Conservation (phyloP, 2,797 vertebrate species). For the Mustela erminea region DNA sequence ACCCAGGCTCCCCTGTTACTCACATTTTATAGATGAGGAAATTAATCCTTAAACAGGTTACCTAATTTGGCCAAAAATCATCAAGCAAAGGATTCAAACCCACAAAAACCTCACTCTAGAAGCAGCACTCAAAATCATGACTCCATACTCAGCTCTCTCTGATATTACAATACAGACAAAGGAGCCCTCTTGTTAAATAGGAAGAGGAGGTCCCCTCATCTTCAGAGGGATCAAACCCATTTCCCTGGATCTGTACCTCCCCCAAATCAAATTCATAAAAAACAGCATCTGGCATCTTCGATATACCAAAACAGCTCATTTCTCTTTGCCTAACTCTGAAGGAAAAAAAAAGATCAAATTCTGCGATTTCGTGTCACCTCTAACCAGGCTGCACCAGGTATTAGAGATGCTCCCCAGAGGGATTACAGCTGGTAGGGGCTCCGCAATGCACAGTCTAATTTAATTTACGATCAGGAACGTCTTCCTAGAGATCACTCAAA, state of each 20-base stretch:
- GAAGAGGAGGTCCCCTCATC: neutral
- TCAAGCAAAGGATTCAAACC: neutral
- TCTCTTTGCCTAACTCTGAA: conserved; percentile 39
- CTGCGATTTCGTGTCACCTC: conserved; percentile 67
- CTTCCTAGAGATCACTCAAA: conserved; percentile 74
- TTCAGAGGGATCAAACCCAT: neutral
- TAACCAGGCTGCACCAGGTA: conserved; percentile 74
- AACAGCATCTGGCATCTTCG: neutral
- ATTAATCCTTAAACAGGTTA: neutral
- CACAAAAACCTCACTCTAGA: neutral
- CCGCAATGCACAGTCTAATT: conserved; percentile 75
- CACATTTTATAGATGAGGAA: neutral
- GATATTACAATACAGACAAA: neutral
- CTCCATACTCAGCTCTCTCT: neutral
- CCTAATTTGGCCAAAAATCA: neutral
- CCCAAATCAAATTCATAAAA: conserved; percentile 1
- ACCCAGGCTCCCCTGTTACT: neutral
- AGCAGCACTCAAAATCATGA: neutral
- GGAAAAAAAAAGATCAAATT: conserved; percentile 20
- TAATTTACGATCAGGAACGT: conserved; percentile 78
- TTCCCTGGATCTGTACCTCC: neutral
- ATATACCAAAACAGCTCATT: neutral
- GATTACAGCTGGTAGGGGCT: conserved; percentile 45
- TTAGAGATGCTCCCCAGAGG: conserved; percentile 72
- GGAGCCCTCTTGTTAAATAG: neutral